Conservation (phyloP, 2,888 invertebrate species). For the Chaetoderma sp. region DNA sequence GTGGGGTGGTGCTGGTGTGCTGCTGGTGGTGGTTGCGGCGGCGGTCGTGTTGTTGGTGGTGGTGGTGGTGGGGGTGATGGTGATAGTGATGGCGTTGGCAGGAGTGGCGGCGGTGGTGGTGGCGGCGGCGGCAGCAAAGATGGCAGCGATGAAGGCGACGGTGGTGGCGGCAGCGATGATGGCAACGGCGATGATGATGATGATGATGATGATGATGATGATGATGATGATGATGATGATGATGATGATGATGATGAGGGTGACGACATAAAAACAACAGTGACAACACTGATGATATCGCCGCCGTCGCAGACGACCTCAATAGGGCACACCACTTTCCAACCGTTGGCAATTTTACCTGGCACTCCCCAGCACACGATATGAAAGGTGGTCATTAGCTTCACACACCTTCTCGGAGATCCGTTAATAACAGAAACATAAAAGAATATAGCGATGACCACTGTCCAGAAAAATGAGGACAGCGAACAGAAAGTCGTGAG, state of each 20-base stretch:
- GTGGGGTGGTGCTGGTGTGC: too few species aligned
- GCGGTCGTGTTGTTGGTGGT: too few species aligned
- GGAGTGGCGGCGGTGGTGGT: too few species aligned
- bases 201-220: constrained; percentile 2
- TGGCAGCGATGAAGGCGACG: not conserved
- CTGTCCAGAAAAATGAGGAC: not conserved
- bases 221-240: constrained; percentile 5
- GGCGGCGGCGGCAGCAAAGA: constrained; percentile 1
- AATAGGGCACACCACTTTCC: too few species aligned
- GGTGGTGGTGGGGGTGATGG: too few species aligned
- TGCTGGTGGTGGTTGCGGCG: too few species aligned
- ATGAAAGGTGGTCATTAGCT: not conserved
- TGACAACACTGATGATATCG: too few species aligned
- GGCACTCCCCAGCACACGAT: not conserved
- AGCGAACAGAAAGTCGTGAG: not conserved
- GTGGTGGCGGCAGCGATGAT: not conserved
- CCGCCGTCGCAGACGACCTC: too few species aligned
- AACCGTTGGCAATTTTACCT: not conserved
- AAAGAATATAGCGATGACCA: not conserved
- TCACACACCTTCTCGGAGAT: not conserved
- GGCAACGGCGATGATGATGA: not conserved
- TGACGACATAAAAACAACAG: too few species aligned
- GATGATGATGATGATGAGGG: too few species aligned
- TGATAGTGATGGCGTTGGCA: too few species aligned
- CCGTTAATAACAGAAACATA: not conserved